Evolutionary conservation across 2,797 vertebrate genomes (phyloP).

Genomic region (Chaetodon trifasciatus): DNA sequence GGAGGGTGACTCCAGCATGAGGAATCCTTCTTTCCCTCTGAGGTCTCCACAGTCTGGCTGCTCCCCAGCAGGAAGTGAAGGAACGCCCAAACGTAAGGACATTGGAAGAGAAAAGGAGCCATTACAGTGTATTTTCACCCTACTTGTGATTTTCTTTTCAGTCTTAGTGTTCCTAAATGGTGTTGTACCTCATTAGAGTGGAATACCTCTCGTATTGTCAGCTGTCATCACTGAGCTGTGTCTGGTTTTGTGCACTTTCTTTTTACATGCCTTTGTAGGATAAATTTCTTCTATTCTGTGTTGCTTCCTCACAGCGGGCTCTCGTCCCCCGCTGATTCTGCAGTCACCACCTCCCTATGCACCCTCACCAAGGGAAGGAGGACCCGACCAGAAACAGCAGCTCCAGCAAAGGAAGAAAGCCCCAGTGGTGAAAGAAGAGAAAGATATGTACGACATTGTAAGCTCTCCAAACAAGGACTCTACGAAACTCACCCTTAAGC

Average conservation of each 20-base stretch:
- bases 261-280: constrained; percentile 5
- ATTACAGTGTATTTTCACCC: background rate
- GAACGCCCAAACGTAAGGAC: constrained; percentile 93
- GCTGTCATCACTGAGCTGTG: background rate
- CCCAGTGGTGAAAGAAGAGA: constrained; percentile 93
- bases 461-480: constrained; percentile 97
- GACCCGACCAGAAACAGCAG: constrained; percentile 88
- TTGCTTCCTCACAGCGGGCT: constrained; percentile 83
- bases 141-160: background rate
- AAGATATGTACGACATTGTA: constrained; percentile 97
- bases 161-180: background rate
- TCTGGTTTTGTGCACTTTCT: constrained; percentile 1
- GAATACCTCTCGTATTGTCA: background rate
- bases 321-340: constrained; percentile 93
- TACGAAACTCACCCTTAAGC: constrained; percentile 95
- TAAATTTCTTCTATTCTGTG: constrained; percentile 19
- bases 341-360: constrained; percentile 94
- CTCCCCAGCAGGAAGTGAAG: constrained; percentile 95
- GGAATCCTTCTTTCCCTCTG: constrained; percentile 92
- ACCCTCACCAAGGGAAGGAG: constrained; percentile 93
- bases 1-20: constrained; percentile 93
- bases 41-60: constrained; percentile 95
- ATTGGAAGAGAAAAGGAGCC: background rate
- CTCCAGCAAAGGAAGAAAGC: constrained; percentile 84
- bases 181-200: background rate